These are phyloP conservation scores for Conus betulinus DNA, from an alignment of 1,140 invertebrate genomes.

Conservation along the genomic window DNA sequence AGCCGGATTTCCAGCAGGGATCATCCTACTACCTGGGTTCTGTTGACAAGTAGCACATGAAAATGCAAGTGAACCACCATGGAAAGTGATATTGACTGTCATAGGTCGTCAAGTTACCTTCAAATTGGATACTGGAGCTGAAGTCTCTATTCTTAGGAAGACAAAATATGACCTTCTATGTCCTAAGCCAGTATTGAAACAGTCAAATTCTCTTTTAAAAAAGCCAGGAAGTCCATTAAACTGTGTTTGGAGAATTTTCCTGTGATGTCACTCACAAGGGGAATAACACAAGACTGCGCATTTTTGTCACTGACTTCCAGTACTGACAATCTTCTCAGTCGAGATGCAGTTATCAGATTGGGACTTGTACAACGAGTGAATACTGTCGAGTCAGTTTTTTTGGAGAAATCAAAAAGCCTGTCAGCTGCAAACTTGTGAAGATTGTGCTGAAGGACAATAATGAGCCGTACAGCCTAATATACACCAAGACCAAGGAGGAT, in stretches of 20 bases:
- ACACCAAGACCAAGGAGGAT: too few relatives aligned
- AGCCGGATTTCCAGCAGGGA: too few relatives aligned
- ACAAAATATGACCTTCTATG: background rate
- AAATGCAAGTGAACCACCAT: background rate
- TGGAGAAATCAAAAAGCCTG: background rate
- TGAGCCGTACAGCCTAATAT: too few relatives aligned
- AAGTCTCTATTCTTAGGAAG: background rate
- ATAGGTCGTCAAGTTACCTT: background rate
- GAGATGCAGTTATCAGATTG: background rate
- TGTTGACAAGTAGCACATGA: too few relatives aligned
- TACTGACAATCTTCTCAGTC: background rate
- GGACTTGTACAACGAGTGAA: background rate
- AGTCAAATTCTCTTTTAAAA: too few relatives aligned
- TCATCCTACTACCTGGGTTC: too few relatives aligned
- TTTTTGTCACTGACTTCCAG: background rate
- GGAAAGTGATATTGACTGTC: background rate
- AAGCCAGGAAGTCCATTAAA: background rate
- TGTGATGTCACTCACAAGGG: background rate
- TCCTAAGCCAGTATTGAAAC: background rate
- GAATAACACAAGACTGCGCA: background rate
- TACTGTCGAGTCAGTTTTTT: background rate
- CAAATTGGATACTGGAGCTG: background rate
- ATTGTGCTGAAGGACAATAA: slow-evolving; percentile 36
- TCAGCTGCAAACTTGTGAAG: slow-evolving; percentile 31
- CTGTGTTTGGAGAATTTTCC: background rate